These are phyloP conservation scores for Tridacna gigas DNA, from an alignment of 2,888 invertebrate genomes.

Conservation along the genomic window DNA sequence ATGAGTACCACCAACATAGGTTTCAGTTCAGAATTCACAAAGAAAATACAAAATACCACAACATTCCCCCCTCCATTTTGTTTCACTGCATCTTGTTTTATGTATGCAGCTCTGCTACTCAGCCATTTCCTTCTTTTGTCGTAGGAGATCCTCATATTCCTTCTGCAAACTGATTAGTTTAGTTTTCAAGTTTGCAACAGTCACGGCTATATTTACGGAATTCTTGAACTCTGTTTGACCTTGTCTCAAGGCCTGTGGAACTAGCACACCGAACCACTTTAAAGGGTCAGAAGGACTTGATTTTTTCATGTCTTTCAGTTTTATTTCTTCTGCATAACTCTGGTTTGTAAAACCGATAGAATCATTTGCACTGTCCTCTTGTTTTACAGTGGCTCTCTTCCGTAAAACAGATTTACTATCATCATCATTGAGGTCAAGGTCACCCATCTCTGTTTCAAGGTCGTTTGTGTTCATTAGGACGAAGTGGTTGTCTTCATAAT, in stretches of 20 bases:
- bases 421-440: slow-evolving; percentile 17
- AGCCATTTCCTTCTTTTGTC: slow-evolving; percentile 29
- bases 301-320: slow-evolving; percentile 24
- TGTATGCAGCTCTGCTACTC: background rate
- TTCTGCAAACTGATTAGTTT: slow-evolving; percentile 31
- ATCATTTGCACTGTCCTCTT: slow-evolving; percentile 10
- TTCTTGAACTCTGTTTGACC: slow-evolving; percentile 91
- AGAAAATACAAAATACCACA: too few relatives aligned
- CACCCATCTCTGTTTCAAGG: slow-evolving; percentile 22
- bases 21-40: too few relatives aligned
- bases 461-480: slow-evolving; percentile 9
- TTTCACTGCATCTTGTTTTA: too few relatives aligned
- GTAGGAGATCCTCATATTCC: slow-evolving; percentile 33
- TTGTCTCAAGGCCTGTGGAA: slow-evolving; percentile 91
- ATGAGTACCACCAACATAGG: too few relatives aligned
- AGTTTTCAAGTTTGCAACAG: slow-evolving; percentile 62
- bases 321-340: slow-evolving; percentile 28
- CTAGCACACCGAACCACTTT: slow-evolving; percentile 94
- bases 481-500: slow-evolving; percentile 40
- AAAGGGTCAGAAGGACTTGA: slow-evolving; percentile 88
- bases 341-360: background rate
- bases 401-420: slow-evolving; percentile 37
- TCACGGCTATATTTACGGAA: slow-evolving; percentile 62
- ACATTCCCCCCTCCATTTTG: too few relatives aligned
- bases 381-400: slow-evolving; percentile 46